Percentiles rank a stretch among this genome's conserved stretches.
Evolutionary conservation across 2,888 invertebrate genomes (phyloP).

Genomic region (Pseudococcus jackbeardsleyi): DNA sequence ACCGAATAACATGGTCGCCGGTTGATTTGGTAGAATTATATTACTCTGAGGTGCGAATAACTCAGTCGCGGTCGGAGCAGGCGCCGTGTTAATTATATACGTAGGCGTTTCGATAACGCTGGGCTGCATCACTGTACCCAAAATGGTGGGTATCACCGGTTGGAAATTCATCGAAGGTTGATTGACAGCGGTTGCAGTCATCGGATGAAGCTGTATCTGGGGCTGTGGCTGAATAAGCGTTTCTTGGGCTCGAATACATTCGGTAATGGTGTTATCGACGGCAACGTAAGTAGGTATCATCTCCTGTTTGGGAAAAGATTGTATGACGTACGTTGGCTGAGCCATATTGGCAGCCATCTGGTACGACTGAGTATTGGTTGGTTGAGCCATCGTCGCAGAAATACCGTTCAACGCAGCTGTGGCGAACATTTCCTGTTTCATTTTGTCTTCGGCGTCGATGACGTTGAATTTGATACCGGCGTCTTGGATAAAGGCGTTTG

Average conservation of each 20-base stretch:
- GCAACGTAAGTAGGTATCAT: constrained; percentile 56
- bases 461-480: constrained; percentile 29
- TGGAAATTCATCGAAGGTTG: constrained; percentile 52
- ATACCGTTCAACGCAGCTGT: background rate
- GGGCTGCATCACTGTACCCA: constrained; percentile 75
- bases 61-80: constrained; percentile 75
- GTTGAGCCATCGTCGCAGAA: background rate
- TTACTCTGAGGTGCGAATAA: constrained; percentile 73
- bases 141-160: constrained; percentile 70
- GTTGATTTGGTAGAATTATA: constrained; percentile 72
- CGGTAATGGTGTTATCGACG: constrained; percentile 42
- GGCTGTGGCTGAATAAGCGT: background rate
- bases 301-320: constrained; percentile 49
- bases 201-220: constrained; percentile 37
- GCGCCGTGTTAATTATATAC: constrained; percentile 66
- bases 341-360: constrained; percentile 30
- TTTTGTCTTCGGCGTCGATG: background rate
- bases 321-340: constrained; percentile 55
- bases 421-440: background rate
- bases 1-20: constrained; percentile 85
- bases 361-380: constrained; percentile 7
- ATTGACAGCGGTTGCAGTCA: background rate
- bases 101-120: constrained; percentile 72
- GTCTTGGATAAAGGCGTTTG: background rate
- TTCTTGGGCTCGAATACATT: background rate